phyloP scores from a whole-genome alignment of 2,888 invertebrate genomes.

The Scotopteryx bipunctaria region DNA sequence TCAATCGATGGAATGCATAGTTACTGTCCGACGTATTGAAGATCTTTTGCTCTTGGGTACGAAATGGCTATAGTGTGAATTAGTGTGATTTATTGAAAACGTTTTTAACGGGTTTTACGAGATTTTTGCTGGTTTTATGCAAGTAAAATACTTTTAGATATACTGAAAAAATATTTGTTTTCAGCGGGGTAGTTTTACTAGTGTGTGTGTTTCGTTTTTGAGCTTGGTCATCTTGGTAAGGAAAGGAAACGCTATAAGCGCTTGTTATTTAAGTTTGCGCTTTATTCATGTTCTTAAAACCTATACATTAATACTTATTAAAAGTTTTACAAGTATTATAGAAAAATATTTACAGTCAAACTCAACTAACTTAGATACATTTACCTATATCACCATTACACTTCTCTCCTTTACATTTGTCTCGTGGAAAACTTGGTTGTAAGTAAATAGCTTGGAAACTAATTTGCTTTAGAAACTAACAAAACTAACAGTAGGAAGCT shows the following conservation, averaged over 20 bases:
- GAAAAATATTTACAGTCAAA: background rate
- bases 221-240: too few relatives aligned
- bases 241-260: background rate
- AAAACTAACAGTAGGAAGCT: background rate
- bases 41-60: constrained; percentile 82
- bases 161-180: too few relatives aligned
- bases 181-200: background rate
- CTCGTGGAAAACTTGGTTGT: background rate
- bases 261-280: background rate
- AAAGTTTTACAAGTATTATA: too few relatives aligned
- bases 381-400: background rate
- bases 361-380: background rate
- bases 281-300: too few relatives aligned
- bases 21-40: constrained; percentile 84
- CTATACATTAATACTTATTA: too few relatives aligned
- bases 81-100: too few relatives aligned
- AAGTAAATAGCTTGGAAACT: constrained; percentile 12
- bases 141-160: too few relatives aligned
- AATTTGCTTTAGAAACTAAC: constrained; percentile 27
- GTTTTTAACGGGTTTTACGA: too few relatives aligned
- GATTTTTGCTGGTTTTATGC: too few relatives aligned
- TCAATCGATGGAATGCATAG: constrained; percentile 81
- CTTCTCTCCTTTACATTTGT: background rate
- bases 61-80: constrained; percentile 40
- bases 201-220: too few relatives aligned